These are phyloP conservation scores for Cephus pygmeus DNA, from an alignment of 2,888 invertebrate species.

Conservation along the genomic window DNA sequence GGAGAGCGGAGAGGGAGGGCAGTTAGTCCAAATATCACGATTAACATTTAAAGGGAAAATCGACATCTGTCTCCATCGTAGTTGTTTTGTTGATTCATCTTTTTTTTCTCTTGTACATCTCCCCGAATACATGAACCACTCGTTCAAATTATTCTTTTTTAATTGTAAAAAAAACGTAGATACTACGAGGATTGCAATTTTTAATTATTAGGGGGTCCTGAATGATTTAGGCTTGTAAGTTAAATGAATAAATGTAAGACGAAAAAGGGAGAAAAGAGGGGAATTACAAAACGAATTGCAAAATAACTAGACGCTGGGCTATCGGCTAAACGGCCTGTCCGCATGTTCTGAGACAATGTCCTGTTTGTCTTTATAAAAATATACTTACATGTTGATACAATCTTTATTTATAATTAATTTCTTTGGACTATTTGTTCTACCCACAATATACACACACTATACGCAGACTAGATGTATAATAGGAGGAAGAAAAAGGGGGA, in stretches of 20 bases:
- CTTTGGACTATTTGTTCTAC: slow-evolving; percentile 40
- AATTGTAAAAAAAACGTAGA: slow-evolving; percentile 4
- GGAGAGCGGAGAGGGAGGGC: background rate
- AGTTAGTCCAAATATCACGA: slow-evolving; percentile 14
- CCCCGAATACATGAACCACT: slow-evolving; percentile 18
- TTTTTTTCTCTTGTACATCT: slow-evolving; percentile 19
- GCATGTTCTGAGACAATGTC: slow-evolving; percentile 45
- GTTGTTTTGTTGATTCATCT: slow-evolving; percentile 18
- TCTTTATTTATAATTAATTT: slow-evolving; percentile 47
- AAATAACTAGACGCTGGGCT: slow-evolving; percentile 26
- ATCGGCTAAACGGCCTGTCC: slow-evolving; percentile 40
- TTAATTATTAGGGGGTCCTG: slow-evolving; percentile 17
- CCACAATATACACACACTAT: slow-evolving; percentile 27
- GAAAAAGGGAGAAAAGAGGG: background rate
- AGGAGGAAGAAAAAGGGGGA: background rate
- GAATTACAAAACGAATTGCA: slow-evolving; percentile 20
- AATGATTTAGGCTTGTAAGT: slow-evolving; percentile 16
- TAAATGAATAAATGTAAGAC: slow-evolving; percentile 11
- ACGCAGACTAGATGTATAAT: slow-evolving; percentile 18
- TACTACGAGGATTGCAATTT: slow-evolving; percentile 16
- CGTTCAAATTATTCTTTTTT: slow-evolving; percentile 26
- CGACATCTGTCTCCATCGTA: slow-evolving; percentile 8
- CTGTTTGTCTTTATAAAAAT: slow-evolving; percentile 51
- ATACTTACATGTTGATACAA: slow-evolving; percentile 52
- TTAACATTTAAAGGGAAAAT: slow-evolving; percentile 13